Evolutionary conservation across 2,113 vertebrate genomes (phyloP).

Genomic region (Poeciliopsis prolifica): DNA sequence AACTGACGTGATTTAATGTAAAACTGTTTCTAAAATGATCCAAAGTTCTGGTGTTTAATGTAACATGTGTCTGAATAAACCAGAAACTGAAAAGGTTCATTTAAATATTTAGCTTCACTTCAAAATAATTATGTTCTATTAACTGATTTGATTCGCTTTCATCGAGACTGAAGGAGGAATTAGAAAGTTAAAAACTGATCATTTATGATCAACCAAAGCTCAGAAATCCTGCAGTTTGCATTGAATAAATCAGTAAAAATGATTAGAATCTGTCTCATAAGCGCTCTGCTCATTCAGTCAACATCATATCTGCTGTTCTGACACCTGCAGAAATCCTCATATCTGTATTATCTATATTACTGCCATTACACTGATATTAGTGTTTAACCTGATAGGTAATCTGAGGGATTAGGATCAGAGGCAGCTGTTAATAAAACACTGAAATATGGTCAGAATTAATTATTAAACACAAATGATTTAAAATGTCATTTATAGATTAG

Average conservation of each 20-base stretch:
- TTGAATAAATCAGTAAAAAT: neutral
- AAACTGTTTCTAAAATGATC: slow-evolving; percentile 75
- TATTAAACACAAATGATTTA: too few species aligned
- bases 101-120: slow-evolving; percentile 18
- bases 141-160: too few species aligned
- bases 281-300: slow-evolving; percentile 37
- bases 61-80: slow-evolving; percentile 83
- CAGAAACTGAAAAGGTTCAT: slow-evolving; percentile 61
- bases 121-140: too few species aligned
- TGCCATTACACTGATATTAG: slow-evolving; percentile 64
- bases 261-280: neutral
- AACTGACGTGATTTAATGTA: slow-evolving; percentile 75
- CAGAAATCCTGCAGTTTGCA: too few species aligned
- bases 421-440: slow-evolving; percentile 30
- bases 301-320: slow-evolving; percentile 51
- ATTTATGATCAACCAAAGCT: too few species aligned
- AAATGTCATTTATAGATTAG: too few species aligned
- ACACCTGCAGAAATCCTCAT: slow-evolving; percentile 63
- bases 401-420: slow-evolving; percentile 13
- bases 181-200: too few species aligned
- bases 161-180: too few species aligned
- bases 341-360: slow-evolving; percentile 73
- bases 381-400: slow-evolving; percentile 52
- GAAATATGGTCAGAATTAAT: slow-evolving; percentile 2
- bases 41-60: slow-evolving; percentile 75